Evolutionary conservation across 2,797 vertebrate genomes (phyloP).

Genomic region (Fratercula arctica): DNA sequence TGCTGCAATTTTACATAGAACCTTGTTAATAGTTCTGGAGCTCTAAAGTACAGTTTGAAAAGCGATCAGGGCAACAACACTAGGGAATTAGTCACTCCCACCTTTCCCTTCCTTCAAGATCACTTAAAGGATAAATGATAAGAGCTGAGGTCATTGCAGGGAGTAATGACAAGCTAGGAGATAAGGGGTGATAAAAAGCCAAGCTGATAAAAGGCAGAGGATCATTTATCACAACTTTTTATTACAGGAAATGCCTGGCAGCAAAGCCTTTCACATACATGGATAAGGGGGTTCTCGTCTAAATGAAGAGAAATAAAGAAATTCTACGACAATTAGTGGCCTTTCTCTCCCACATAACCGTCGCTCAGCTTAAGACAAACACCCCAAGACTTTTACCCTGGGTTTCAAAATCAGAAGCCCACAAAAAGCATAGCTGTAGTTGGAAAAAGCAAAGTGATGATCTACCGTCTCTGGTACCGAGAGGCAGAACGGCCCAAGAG

Average conservation of each 20-base stretch:
- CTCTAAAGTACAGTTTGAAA: neutral
- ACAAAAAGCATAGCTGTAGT: neutral
- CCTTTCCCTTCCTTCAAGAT: neutral
- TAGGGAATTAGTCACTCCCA: neutral
- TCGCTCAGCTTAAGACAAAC: neutral
- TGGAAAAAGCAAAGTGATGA: neutral
- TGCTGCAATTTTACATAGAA: neutral
- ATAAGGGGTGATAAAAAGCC: neutral
- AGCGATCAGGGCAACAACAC: neutral
- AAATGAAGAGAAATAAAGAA: neutral
- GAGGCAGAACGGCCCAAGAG: neutral
- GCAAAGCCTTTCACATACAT: neutral
- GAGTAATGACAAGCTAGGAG: neutral
- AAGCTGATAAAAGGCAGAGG: neutral
- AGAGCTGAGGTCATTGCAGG: neutral
- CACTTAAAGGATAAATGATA: constrained; percentile 5
- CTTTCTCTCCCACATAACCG: neutral
- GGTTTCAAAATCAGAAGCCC: neutral
- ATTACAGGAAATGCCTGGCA: neutral
- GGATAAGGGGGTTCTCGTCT: neutral
- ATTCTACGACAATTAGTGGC: too few relatives aligned
- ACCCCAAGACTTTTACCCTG: neutral
- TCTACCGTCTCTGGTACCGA: too few relatives aligned
- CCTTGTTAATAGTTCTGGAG: neutral
- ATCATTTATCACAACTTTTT: neutral